phyloP scores from a whole-genome alignment of 2,888 invertebrate species.

The Drosophila buzzatii region DNA sequence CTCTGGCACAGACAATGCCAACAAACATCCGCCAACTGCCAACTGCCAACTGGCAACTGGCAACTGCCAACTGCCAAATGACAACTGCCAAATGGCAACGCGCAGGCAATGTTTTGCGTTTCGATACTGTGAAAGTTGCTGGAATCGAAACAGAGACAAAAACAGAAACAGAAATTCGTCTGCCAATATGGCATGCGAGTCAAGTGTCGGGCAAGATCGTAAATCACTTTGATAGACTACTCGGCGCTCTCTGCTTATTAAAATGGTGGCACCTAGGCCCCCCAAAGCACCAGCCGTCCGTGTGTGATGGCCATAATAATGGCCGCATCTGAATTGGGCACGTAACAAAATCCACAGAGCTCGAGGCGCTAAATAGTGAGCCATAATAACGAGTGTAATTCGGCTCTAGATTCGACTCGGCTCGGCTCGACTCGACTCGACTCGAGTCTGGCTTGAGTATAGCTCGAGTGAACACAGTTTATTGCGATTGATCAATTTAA shows the following conservation, averaged over 20 bases:
- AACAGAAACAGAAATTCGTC: constrained; percentile 19
- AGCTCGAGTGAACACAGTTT: constrained; percentile 9
- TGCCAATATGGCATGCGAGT: constrained; percentile 52
- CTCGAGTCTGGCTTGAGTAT: background rate
- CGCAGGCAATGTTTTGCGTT: constrained; percentile 7
- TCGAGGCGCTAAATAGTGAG: constrained; percentile 46
- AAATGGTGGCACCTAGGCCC: constrained; percentile 41
- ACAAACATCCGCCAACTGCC: constrained; percentile 38
- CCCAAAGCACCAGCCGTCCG: constrained; percentile 12
- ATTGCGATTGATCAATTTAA: constrained; percentile 43
- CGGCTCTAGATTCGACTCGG: background rate
- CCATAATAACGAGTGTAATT: constrained; percentile 26
- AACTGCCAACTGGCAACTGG: background rate
- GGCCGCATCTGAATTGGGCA: constrained; percentile 49
- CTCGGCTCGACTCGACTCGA: background rate
- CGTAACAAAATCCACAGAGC: constrained; percentile 32
- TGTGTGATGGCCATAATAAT: constrained; percentile 56
- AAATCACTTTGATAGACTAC: constrained; percentile 66
- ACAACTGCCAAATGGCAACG: background rate
- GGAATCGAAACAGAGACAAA: constrained; percentile 23
- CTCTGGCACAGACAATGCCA: constrained; percentile 30
- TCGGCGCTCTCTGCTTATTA: constrained; percentile 32
- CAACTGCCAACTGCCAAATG: background rate
- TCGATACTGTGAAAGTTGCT: constrained; percentile 59
- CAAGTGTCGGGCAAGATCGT: constrained; percentile 63